These are phyloP conservation scores for Hippocampus kuda DNA, from an alignment of 2,797 vertebrate species.

Conservation along the genomic window DNA sequence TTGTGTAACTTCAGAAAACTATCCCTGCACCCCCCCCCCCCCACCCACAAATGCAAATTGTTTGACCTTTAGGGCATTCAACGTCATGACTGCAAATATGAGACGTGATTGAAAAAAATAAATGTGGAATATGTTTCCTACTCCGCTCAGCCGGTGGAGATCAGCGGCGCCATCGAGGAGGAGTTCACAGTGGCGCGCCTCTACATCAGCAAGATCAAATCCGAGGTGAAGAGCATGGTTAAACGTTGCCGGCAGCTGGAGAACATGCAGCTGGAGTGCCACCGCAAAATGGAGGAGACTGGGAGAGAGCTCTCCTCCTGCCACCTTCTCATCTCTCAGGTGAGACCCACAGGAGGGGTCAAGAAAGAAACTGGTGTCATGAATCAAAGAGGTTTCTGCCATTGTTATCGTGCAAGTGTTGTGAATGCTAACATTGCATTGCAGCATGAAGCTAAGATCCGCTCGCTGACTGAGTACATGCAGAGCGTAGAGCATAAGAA, in stretches of 20 bases:
- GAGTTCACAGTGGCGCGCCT: constrained; percentile 91
- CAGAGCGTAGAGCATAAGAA: constrained; percentile 89
- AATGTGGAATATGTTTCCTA: neutral
- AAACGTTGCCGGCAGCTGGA: constrained; percentile 90
- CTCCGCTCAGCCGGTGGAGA: constrained; percentile 78
- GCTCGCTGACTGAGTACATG: constrained; percentile 89
- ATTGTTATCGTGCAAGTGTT: neutral
- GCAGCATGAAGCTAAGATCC: constrained; percentile 91
- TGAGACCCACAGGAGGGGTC: constrained; percentile 3
- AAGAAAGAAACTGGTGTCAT: neutral
- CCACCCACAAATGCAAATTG: no score
- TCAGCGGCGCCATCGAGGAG: constrained; percentile 89
- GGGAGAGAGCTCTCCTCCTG: constrained; percentile 86
- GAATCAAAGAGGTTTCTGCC: neutral
- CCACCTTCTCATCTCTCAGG: constrained; percentile 94
- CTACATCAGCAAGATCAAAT: constrained; percentile 96
- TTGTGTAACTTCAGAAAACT: no score
- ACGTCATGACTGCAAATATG: no score
- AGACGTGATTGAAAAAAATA: no score
- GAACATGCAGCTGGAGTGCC: constrained; percentile 85
- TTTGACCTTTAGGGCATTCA: no score
- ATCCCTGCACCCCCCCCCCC: no score
- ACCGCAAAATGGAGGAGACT: constrained; percentile 95
- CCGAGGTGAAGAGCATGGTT: constrained; percentile 94
- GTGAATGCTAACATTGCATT: neutral